Evolutionary conservation across 2,797 vertebrate genomes (phyloP).

Genomic region (Coracias cyanogaster): DNA sequence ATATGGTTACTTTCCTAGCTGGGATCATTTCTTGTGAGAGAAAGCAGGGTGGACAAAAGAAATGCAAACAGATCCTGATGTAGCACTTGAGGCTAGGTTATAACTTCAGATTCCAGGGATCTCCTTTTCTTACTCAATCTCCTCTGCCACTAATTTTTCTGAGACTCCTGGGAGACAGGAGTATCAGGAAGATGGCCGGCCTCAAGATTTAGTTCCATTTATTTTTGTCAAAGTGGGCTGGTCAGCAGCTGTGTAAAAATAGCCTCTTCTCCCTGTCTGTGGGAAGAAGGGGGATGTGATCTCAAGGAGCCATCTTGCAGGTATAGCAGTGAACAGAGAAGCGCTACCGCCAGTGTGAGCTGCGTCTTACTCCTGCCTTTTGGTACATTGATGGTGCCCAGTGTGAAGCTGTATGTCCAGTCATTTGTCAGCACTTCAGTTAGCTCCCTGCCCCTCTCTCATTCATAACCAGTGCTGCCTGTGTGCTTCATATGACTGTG

Average conservation of each 20-base stretch:
- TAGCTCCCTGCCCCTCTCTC: background rate
- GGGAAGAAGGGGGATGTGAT: background rate
- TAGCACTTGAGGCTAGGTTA: background rate
- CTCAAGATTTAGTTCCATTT: background rate
- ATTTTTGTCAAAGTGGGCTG: constrained; percentile 13
- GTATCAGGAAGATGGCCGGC: background rate
- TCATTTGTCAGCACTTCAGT: background rate
- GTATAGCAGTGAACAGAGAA: accelerated
- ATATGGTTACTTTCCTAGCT: background rate
- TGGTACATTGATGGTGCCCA: background rate
- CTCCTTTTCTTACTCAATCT: background rate
- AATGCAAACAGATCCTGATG: background rate
- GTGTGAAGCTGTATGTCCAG: background rate
- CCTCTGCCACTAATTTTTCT: accelerated
- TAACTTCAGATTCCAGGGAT: background rate
- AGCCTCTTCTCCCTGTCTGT: background rate
- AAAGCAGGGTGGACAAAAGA: background rate
- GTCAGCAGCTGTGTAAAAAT: background rate
- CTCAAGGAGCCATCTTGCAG: background rate
- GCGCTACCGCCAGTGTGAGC: accelerated
- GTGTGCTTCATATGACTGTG: background rate
- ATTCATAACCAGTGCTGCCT: background rate
- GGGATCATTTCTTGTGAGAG: background rate
- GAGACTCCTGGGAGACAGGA: background rate
- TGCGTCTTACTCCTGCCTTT: accelerated